Base-by-base conservation (phyloP, 1,140 invertebrate genomes). In the Trissolcus basalis region DNA sequence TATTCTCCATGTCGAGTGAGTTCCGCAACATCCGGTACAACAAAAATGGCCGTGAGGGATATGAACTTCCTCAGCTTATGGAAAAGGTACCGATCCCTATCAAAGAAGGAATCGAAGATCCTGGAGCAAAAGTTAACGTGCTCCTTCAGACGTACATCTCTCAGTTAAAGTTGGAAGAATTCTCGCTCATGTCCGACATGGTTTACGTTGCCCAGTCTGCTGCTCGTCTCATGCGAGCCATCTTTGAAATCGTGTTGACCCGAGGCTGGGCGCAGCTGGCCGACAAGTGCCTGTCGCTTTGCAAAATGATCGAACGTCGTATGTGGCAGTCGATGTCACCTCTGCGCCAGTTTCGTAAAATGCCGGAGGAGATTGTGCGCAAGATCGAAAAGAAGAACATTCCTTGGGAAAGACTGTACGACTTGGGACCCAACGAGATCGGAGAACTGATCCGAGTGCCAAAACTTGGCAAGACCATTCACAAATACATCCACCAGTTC, bases 241-340 rank as follows among this genome's bases (percentile, higher is more conserved):
- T 99, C 54, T 99, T 95, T 89, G 98, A 99, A 89, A 99, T 99
- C 78, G 96, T 94, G 0, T 80, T 94, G 7, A 92, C 93, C 78
- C 87, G 95, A 80, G 98, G 98, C 13, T 99, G 98, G 98, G 98
- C 98, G 0, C 96, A 98, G 81, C 84, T 99, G 27, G 96, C 97
- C 13, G 97, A 99, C 84, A 99, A 99, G 88, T 94, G 97, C 9
- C 86, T 99, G 0, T 93, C 96, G 0, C 90, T 99, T 0, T 99
- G 97, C 86, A 99, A 99, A 89, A 99, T 99, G 98, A 96, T 99
- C 51, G 97, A 99, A 85, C 92, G 96, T 12, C 91, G 98, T 15
- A 99, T 99, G 97, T 99, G 98, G 98, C 97, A 99, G 86, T 98
- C 97, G 0, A 98, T 99, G 97, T 99, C 97, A 39, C 98, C 98